Evolutionary conservation across 2,113 vertebrate genomes (phyloP).

Genomic region (Columba livia): DNA sequence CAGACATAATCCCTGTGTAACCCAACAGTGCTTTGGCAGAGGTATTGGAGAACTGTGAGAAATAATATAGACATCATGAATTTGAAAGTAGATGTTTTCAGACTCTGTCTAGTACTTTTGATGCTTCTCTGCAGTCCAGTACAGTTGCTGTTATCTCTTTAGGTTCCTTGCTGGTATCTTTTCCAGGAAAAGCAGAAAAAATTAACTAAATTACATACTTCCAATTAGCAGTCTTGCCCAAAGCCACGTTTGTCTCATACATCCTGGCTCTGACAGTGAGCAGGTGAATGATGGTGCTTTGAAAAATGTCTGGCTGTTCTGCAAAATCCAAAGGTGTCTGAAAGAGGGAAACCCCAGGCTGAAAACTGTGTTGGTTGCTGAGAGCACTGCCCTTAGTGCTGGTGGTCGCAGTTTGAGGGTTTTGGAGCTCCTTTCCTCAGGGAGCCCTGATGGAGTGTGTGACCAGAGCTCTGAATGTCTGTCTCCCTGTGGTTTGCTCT

Average conservation of each 20-base stretch:
- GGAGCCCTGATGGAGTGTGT: fast-evolving
- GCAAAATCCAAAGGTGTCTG: background rate
- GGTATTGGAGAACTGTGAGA: background rate
- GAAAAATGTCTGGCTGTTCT: background rate
- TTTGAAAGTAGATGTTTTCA: background rate
- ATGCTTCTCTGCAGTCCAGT: background rate
- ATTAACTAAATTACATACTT: background rate
- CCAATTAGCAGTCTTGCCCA: background rate
- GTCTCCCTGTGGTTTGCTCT: background rate
- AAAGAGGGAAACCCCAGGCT: background rate
- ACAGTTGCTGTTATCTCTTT: background rate
- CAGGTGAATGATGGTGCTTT: background rate
- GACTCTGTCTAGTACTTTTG: background rate
- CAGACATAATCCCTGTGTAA: background rate
- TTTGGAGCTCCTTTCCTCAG: background rate
- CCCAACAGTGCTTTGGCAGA: background rate
- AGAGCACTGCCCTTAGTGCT: background rate
- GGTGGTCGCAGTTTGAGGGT: background rate
- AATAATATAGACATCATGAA: background rate
- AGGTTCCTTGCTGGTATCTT: background rate
- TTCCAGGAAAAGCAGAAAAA: background rate
- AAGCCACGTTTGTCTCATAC: background rate
- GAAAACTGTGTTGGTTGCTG: background rate
- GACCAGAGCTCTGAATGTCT: background rate
- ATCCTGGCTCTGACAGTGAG: background rate